phyloP scores from a whole-genome alignment of 2,797 vertebrate genomes.

The Thunnus albacares region DNA sequence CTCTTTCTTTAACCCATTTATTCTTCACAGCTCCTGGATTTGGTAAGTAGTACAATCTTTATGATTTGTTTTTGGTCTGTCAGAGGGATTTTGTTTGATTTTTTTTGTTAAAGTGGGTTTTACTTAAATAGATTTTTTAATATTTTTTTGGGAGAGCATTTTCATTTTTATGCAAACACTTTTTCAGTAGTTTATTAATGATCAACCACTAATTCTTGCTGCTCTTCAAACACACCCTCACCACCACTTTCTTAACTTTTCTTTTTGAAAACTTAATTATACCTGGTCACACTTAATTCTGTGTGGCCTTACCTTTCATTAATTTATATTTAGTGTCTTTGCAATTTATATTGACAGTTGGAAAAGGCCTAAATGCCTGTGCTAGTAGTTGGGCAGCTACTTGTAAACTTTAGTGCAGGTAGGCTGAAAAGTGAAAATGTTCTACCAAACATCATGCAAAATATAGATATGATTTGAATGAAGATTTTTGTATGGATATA shows the following conservation, averaged over 20 bases:
- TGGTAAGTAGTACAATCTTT: slow-evolving; percentile 90
- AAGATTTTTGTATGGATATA: slow-evolving; percentile 28
- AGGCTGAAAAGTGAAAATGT: slow-evolving; percentile 77
- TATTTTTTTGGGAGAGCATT: slow-evolving; percentile 73
- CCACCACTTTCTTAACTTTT: slow-evolving; percentile 10
- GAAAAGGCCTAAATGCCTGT: slow-evolving; percentile 10
- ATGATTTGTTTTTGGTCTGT: slow-evolving; percentile 83
- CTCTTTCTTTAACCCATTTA: slow-evolving; percentile 81
- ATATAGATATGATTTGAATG: slow-evolving; percentile 30
- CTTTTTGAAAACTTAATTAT: background rate
- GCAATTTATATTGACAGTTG: slow-evolving; percentile 13
- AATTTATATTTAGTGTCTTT: background rate
- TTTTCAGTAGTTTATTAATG: slow-evolving; percentile 28
- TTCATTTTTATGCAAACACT: slow-evolving; percentile 65
- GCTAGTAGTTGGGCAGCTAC: slow-evolving; percentile 3
- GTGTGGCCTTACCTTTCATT: background rate
- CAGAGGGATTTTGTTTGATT: slow-evolving; percentile 57
- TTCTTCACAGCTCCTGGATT: slow-evolving; percentile 85
- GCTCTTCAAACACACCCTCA: slow-evolving; percentile 12
- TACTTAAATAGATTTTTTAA: slow-evolving; percentile 58
- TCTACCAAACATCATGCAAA: slow-evolving; percentile 69
- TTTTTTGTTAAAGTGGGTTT: slow-evolving; percentile 45
- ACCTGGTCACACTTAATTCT: slow-evolving; percentile 8
- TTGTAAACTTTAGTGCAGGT: slow-evolving; percentile 15
- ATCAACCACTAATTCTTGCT: slow-evolving; percentile 24